Conservation (phyloP, 1,140 invertebrate species). For the Cotesia glomerata region DNA sequence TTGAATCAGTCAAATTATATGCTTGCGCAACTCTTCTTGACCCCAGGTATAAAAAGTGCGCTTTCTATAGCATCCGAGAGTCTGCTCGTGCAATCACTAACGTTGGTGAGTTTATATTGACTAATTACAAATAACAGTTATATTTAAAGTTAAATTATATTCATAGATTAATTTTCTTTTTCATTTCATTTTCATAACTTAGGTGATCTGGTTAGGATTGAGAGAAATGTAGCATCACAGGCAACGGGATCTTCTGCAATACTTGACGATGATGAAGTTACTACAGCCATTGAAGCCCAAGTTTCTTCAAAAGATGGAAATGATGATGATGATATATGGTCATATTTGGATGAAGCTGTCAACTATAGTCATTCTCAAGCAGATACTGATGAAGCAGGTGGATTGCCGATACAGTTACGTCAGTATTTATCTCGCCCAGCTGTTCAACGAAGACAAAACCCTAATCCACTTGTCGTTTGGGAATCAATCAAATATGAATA, state of each 20-base stretch:
- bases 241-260: neutral
- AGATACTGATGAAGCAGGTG: constrained; percentile 16
- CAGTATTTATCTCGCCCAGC: neutral
- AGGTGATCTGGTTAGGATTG: neutral
- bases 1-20: neutral
- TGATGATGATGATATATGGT: neutral
- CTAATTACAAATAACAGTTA: too few relatives aligned
- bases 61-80: neutral
- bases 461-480: constrained; percentile 9
- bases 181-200: too few relatives aligned
- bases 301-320: neutral
- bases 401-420: constrained; percentile 12
- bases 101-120: neutral
- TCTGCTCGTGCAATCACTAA: constrained; percentile 1
- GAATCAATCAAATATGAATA: neutral
- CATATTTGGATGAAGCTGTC: neutral
- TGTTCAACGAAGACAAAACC: constrained; percentile 3
- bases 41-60: neutral
- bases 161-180: too few relatives aligned
- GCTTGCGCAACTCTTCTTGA: neutral
- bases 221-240: neutral
- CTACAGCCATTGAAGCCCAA: neutral
- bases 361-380: neutral
- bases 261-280: neutral
- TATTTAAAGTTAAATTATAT: too few relatives aligned